Percentiles rank a stretch among this genome's conserved stretches.
Conservation (phyloP, 2,797 vertebrate species). For the Triplophysa bombifrons region DNA sequence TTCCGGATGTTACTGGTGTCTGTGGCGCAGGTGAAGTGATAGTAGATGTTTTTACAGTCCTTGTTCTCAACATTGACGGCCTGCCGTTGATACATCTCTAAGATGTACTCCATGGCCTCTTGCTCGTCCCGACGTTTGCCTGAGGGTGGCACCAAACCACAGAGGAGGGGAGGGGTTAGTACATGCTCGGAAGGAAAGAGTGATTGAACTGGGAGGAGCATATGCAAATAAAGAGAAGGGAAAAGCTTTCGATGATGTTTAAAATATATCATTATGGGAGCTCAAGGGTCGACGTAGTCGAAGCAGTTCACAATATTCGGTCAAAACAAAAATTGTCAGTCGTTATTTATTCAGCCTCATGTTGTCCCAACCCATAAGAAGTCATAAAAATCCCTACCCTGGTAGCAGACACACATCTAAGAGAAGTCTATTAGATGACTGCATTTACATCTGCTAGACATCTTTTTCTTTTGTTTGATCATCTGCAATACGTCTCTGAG, state of each 20-base stretch:
- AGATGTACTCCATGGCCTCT: constrained; percentile 73
- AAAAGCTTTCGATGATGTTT: neutral
- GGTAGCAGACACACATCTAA: too few relatives aligned
- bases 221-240: constrained; percentile 5
- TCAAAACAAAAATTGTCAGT: too few relatives aligned
- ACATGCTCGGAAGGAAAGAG: constrained; percentile 5
- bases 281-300: neutral
- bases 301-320: neutral
- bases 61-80: constrained; percentile 61
- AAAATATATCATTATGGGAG: neutral
- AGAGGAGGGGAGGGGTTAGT: constrained; percentile 38
- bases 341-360: neutral
- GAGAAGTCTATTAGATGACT: too few relatives aligned
- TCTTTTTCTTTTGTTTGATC: too few relatives aligned
- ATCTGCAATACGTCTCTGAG: too few relatives aligned
- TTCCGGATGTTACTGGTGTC: constrained; percentile 80
- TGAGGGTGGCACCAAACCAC: constrained; percentile 51
- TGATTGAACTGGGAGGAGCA: neutral
- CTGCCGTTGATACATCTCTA: constrained; percentile 73
- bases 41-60: constrained; percentile 73
- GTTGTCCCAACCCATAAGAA: neutral
- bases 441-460: too few relatives aligned
- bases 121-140: constrained; percentile 66
- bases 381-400: neutral
- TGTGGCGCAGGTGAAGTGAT: constrained; percentile 82